phyloP scores from a whole-genome alignment of 2,113 vertebrate genomes.

The Rhombomys opimus region DNA sequence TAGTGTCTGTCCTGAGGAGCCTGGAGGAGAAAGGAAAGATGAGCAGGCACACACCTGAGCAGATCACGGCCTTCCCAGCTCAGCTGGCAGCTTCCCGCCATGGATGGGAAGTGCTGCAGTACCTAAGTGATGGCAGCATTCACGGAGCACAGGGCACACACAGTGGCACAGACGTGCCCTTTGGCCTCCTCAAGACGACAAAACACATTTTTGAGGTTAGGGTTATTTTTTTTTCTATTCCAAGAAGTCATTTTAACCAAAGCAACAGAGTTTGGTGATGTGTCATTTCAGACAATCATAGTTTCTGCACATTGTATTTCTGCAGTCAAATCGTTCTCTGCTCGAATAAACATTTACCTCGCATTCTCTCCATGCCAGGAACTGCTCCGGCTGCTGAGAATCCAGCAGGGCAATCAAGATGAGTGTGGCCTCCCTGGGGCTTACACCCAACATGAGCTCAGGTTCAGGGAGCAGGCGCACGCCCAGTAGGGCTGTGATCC shows the following conservation, averaged over 20 bases:
- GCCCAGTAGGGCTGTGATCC: background rate
- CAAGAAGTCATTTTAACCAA: conserved; percentile 61
- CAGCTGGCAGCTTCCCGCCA: background rate
- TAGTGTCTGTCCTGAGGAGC: background rate
- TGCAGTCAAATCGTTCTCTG: background rate
- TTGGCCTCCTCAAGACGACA: conserved; percentile 19
- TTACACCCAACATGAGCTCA: background rate
- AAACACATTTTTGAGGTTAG: conserved; percentile 75
- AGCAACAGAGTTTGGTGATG: conserved; percentile 38
- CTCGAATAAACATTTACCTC: background rate
- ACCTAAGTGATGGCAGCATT: background rate
- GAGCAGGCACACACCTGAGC: background rate
- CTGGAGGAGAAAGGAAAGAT: background rate
- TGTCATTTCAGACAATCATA: conserved; percentile 39
- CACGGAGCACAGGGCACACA: background rate
- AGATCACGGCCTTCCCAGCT: background rate
- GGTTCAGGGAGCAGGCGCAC: background rate
- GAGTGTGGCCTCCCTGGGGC: background rate
- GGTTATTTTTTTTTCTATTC: conserved; percentile 19
- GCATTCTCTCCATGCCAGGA: too few relatives aligned
- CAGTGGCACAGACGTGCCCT: background rate
- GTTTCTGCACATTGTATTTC: background rate
- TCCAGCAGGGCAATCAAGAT: background rate
- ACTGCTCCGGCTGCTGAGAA: background rate
- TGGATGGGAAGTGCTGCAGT: background rate